Conservation (phyloP, 2,888 invertebrate species). For the Harpalus rubripes region DNA sequence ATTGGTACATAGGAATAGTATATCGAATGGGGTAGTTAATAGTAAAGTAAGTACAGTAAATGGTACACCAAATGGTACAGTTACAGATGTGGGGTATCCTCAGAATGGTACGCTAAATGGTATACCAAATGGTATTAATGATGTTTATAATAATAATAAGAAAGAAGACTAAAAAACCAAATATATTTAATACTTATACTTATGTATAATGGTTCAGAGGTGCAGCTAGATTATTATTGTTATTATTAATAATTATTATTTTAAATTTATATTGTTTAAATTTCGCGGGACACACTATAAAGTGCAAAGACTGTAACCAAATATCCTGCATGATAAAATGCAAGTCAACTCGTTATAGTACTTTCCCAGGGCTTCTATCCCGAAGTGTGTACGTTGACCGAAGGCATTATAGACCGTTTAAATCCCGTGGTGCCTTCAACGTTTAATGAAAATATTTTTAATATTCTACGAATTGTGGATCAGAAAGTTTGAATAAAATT, state of each 20-base stretch:
- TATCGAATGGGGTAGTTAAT: neutral
- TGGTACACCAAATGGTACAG: neutral
- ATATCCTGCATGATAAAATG: too few species aligned
- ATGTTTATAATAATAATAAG: constrained; percentile 17
- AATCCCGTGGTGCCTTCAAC: too few species aligned
- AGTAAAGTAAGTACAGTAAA: neutral
- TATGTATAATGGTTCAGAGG: neutral
- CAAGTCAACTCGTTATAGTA: too few species aligned
- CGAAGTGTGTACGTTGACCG: too few species aligned
- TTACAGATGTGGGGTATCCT: neutral
- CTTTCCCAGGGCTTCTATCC: too few species aligned
- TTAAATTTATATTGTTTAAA: neutral
- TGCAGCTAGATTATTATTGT: neutral
- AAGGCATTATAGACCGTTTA: too few species aligned
- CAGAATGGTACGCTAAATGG: neutral
- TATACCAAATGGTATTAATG: neutral
- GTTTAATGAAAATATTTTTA: too few species aligned
- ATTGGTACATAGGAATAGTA: constrained; percentile 4
- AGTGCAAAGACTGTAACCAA: too few species aligned
- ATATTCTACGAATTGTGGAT: too few species aligned
- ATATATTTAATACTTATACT: constrained; percentile 2
- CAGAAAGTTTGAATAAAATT: too few species aligned
- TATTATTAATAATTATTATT: constrained; percentile 7
- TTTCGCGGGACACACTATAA: neutral
- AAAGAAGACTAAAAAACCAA: constrained; percentile 32